These are phyloP conservation scores for Dissostichus mawsoni DNA, from an alignment of 2,113 vertebrate genomes.

Conservation along the genomic window DNA sequence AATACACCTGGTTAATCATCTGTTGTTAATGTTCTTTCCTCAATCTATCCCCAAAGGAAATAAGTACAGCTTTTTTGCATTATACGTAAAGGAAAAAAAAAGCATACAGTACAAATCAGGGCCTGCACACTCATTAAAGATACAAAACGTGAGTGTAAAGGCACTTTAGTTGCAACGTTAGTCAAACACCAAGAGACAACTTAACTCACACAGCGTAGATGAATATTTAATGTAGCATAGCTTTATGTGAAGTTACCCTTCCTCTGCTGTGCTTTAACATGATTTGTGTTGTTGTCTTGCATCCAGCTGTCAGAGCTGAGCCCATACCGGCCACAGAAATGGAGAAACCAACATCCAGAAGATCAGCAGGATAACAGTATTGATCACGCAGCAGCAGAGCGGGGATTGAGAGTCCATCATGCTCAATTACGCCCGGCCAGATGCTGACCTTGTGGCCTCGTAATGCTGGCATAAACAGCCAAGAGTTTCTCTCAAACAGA, in stretches of 20 bases:
- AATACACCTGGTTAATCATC: slow-evolving; percentile 14
- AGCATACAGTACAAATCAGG: neutral
- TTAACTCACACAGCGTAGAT: neutral
- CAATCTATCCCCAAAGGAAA: slow-evolving; percentile 5
- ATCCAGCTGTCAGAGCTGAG: slow-evolving; percentile 48
- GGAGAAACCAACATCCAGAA: slow-evolving; percentile 6
- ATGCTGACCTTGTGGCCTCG: slow-evolving; percentile 63
- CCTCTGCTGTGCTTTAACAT: neutral
- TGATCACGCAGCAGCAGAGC: slow-evolving; percentile 43
- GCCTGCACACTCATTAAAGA: neutral
- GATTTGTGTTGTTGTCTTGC: slow-evolving; percentile 6
- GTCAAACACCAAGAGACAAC: neutral
- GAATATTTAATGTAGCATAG: neutral
- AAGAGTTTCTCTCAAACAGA: slow-evolving; percentile 43
- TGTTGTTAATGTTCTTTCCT: neutral
- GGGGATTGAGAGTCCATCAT: slow-evolving; percentile 56
- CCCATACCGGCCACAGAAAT: slow-evolving; percentile 19
- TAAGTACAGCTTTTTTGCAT: neutral
- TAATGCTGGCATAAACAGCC: slow-evolving; percentile 48
- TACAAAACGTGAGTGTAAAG: neutral
- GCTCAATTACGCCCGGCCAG: slow-evolving; percentile 58
- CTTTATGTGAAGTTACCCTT: neutral
- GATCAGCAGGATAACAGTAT: slow-evolving; percentile 53
- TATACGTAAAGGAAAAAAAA: neutral
- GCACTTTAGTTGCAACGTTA: neutral